Percentiles rank a stretch among this genome's conserved stretches.
phyloP scores from a whole-genome alignment of 2,797 vertebrate genomes.

The Sparus aurata region DNA sequence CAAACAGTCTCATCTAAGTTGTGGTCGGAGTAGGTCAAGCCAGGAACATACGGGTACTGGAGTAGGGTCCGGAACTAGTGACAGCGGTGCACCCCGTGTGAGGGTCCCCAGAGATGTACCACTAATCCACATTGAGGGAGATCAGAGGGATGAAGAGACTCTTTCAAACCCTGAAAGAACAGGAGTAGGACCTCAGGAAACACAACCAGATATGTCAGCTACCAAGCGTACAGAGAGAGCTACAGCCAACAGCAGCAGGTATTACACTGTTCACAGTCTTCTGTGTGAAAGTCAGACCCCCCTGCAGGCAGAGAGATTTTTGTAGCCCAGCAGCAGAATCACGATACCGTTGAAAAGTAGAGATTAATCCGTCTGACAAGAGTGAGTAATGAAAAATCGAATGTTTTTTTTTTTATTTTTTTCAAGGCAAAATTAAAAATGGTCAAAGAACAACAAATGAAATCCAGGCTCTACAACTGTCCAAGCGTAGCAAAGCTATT shows the following conservation, averaged over 20 bases:
- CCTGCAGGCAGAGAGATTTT: conserved; percentile 14
- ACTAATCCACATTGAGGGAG: conserved; percentile 96
- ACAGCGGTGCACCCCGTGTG: conserved; percentile 55
- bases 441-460: conserved; percentile 38
- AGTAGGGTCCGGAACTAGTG: conserved; percentile 48
- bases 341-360: conserved; percentile 29
- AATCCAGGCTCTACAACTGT: conserved; percentile 10
- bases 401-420: conserved; percentile 1
- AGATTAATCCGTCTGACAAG: conserved; percentile 31
- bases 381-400: not conserved
- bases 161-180: conserved; percentile 62
- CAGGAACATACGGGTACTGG: conserved; percentile 72
- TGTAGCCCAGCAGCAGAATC: conserved; percentile 32
- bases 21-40: conserved; percentile 70
- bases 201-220: conserved; percentile 59
- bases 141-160: conserved; percentile 88
- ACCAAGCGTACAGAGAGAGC: conserved; percentile 67
- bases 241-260: conserved; percentile 82
- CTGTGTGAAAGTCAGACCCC: conserved; percentile 17
- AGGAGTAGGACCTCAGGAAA: conserved; percentile 69
- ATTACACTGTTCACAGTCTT: conserved; percentile 47
- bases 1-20: conserved; percentile 78
- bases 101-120: conserved; percentile 91
- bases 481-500: conserved; percentile 28
- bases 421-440: conserved; percentile 36